These are phyloP conservation scores for Herminia tarsipennalis DNA, from an alignment of 2,888 invertebrate genomes.

Conservation along the genomic window DNA sequence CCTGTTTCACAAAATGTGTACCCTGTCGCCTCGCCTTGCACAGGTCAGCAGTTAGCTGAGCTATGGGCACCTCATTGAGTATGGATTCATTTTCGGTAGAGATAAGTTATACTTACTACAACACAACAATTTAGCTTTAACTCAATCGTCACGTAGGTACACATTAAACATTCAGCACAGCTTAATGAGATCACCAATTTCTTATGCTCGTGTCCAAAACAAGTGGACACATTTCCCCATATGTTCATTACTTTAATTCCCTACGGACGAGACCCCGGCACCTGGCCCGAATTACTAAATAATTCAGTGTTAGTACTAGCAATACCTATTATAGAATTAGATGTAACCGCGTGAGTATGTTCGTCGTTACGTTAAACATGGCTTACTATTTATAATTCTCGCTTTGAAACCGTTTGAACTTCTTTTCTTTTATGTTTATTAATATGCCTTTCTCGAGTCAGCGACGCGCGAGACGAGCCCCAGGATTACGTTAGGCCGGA, in stretches of 20 bases:
- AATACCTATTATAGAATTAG: neutral
- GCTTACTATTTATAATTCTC: constrained; percentile 12
- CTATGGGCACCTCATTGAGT: no score
- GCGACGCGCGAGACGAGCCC: no score
- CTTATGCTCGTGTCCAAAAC: no score
- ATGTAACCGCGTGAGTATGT: neutral
- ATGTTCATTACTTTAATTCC: constrained; percentile 1
- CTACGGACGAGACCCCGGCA: neutral
- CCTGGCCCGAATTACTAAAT: constrained; percentile 3
- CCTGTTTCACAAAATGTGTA: constrained; percentile 17
- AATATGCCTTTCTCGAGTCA: constrained; percentile 9
- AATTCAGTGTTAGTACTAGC: neutral
- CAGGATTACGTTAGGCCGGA: no score
- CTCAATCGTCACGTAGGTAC: no score
- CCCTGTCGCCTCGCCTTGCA: no score
- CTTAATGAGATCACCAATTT: no score
- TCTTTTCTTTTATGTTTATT: constrained; percentile 16
- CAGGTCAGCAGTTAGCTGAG: no score
- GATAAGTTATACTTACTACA: no score
- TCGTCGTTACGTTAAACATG: constrained; percentile 1
- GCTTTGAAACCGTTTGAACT: constrained; percentile 9
- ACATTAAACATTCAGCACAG: neutral
- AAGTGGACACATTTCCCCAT: no score
- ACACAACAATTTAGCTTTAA: no score
- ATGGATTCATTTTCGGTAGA: no score